Percentiles rank a stretch among this genome's conserved stretches.
Evolutionary conservation across 30 jellyfish, hydroid and myxozoan genomes (phyloP).

Genomic region (Aurelia coerulea): DNA sequence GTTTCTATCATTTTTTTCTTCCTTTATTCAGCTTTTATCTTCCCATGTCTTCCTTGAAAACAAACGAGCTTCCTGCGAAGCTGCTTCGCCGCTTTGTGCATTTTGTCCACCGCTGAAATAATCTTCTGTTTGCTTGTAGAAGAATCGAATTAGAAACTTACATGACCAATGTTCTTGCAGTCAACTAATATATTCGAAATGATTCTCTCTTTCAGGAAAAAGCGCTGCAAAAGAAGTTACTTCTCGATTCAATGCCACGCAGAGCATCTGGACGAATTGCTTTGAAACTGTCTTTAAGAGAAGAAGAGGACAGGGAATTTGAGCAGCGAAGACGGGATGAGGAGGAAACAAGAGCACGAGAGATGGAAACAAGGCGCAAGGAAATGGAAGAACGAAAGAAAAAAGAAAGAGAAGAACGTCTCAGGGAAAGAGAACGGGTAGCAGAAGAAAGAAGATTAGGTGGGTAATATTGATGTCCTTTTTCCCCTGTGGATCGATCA

Average conservation of each 20-base stretch:
- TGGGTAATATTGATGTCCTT: not conserved
- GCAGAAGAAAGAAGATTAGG: constrained; percentile 90
- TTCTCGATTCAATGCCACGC: constrained; percentile 77
- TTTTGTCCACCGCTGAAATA: too few species aligned
- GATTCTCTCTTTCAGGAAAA: constrained; percentile 62
- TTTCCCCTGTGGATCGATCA: too few species aligned
- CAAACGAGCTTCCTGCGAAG: too few species aligned
- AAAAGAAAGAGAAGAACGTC: constrained; percentile 78
- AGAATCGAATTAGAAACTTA: too few species aligned
- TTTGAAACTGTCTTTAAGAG: constrained; percentile 55
- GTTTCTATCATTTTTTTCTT: too few species aligned
- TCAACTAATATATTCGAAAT: too few species aligned
- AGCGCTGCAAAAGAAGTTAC: constrained; percentile 78
- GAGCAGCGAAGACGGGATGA: constrained; percentile 53
- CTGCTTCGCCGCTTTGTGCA: too few species aligned
- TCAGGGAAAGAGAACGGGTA: constrained; percentile 81
- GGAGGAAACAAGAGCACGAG: constrained; percentile 65
- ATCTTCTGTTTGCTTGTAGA: too few species aligned
- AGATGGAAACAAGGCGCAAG: constrained; percentile 81
- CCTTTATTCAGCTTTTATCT: too few species aligned
- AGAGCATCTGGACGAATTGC: constrained; percentile 92
- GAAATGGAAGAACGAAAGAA: constrained; percentile 78
- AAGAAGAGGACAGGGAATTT: constrained; percentile 72
- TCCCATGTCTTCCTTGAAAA: too few species aligned
- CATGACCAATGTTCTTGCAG: too few species aligned